Evolutionary conservation across 2,113 vertebrate genomes (phyloP), one percentile per base, ranked within the genome.

Genomic region (Chloebia gouldiae): DNA sequence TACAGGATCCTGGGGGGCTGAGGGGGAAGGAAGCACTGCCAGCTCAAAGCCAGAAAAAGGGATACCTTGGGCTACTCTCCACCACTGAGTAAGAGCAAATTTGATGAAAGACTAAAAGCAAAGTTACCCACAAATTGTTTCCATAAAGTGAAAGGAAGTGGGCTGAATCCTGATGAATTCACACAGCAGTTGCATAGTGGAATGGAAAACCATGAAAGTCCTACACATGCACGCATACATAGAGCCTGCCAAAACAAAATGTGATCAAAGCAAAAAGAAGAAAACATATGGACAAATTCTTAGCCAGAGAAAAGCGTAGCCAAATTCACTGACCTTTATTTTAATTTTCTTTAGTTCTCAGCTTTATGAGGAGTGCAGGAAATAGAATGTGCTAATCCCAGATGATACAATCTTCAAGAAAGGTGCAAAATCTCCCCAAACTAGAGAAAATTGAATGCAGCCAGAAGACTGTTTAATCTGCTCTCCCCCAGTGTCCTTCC

Each of bases 331-430:
- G 90, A 85, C 91, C 91, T 97, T 97, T 96, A 92, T 97, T 98
- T 96, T 96, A 96, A 93, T 97, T 98, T 97, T 97, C 92, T 92
- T 96, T 94, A 78, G 86, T 95, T 97, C 92, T 94, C 80, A 95
- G 86, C 47, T 69, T 96, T 96, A 75, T 88, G n/a, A 96, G 77
- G 63, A 96, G 66, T 56, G 77, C 90, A 97, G 95, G 95, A 97
- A 97, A 96, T 97, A 93, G 94, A 97, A 97, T 92, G 91, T 95
- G 88, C 73, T 97, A 96, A 98, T 97, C 96, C 93, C 88, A 96
- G 63, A 24, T 96, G 93, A 75, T 88, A 87, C 72, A 93, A 65
- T 88, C 87, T 96, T 91, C 82, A 87, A 94, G 93, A 93, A 97
- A 97, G 86, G 92, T 96, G 90, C 51, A 96, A 96, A 95, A 96